Conservation (phyloP, 2,113 vertebrate species). For the Phalacrocorax pelagicus region DNA sequence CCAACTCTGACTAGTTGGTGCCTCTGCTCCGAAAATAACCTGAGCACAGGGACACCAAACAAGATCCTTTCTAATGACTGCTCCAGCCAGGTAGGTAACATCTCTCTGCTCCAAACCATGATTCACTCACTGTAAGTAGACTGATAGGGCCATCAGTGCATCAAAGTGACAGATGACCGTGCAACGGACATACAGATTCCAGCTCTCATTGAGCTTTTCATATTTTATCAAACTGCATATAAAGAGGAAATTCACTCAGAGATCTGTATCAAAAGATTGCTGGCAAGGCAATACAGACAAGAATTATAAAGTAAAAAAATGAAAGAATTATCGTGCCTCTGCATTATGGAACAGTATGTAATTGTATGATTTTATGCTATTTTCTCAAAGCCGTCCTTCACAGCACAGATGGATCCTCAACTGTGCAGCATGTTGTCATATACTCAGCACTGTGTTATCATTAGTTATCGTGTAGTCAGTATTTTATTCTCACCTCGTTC, state of each 20-base stretch:
- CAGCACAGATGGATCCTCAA: slow-evolving; percentile 59
- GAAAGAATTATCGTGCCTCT: background rate
- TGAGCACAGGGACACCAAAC: background rate
- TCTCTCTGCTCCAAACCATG: background rate
- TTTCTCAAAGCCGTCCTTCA: slow-evolving; percentile 34
- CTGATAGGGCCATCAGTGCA: background rate
- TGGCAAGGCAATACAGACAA: background rate
- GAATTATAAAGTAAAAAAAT: background rate
- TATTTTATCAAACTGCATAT: background rate
- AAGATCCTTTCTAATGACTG: background rate
- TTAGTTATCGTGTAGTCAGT: background rate
- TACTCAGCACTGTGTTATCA: background rate
- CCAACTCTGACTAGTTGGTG: background rate
- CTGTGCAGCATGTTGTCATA: slow-evolving; percentile 9
- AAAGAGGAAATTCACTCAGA: background rate
- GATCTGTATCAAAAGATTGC: background rate
- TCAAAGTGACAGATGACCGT: background rate
- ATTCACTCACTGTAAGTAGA: background rate
- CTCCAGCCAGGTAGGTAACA: background rate
- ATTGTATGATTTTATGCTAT: slow-evolving; percentile 22
- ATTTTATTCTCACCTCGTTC: background rate
- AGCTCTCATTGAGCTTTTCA: background rate
- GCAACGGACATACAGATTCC: background rate
- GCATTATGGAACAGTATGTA: slow-evolving; percentile 21
- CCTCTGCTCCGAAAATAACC: background rate